phyloP scores from a whole-genome alignment of 2,888 invertebrate genomes.

The Leptinotarsa tumamoca region DNA sequence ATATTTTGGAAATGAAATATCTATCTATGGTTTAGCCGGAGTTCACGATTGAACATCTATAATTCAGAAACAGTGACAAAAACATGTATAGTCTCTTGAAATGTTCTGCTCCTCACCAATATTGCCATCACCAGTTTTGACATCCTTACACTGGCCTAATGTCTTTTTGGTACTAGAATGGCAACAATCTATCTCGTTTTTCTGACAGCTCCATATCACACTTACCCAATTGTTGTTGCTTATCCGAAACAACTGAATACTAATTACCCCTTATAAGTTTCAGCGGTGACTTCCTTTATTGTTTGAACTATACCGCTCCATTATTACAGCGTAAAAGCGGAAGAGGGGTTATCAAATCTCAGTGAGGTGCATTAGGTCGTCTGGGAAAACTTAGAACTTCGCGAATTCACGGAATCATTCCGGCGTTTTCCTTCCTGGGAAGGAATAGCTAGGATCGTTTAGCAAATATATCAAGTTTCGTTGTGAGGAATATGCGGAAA shows the following conservation, averaged over 20 bases:
- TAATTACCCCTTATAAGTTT: slow-evolving; percentile 22
- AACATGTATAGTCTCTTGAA: too few relatives aligned
- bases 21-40: too few relatives aligned
- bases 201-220: slow-evolving; percentile 10
- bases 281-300: slow-evolving; percentile 26
- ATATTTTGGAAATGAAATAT: too few relatives aligned
- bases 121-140: too few relatives aligned
- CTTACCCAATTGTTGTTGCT: neutral
- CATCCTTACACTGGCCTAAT: too few relatives aligned
- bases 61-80: too few relatives aligned
- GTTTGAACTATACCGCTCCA: slow-evolving; percentile 9
- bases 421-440: slow-evolving; percentile 19
- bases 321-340: slow-evolving; percentile 16
- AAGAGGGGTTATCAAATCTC: slow-evolving; percentile 31
- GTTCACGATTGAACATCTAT: too few relatives aligned
- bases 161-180: too few relatives aligned
- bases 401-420: slow-evolving; percentile 17
- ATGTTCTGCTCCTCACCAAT: too few relatives aligned
- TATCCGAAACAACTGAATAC: slow-evolving; percentile 21
- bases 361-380: slow-evolving; percentile 29
- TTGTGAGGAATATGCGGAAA: slow-evolving; percentile 1
- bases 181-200: neutral
- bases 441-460: slow-evolving; percentile 1
- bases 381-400: slow-evolving; percentile 29
- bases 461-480: slow-evolving; percentile 21